phyloP scores from a whole-genome alignment of 2,113 vertebrate species.

The Amblyornis subalaris region DNA sequence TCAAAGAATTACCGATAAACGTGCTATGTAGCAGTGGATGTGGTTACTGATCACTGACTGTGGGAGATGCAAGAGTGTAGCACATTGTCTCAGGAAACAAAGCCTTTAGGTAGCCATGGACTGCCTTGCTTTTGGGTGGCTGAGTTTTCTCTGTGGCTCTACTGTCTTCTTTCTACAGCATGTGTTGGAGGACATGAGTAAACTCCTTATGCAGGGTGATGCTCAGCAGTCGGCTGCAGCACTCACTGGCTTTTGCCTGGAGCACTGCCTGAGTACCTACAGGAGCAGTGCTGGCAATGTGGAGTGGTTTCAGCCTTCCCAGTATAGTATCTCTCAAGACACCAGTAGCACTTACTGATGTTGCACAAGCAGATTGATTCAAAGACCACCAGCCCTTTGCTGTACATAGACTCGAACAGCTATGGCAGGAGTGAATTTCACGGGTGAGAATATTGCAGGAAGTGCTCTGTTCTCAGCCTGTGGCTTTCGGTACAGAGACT shows the following conservation, averaged over 20 bases:
- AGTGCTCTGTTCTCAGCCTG: background rate
- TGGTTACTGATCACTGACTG: background rate
- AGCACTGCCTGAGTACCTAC: background rate
- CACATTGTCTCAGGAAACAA: background rate
- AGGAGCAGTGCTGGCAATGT: background rate
- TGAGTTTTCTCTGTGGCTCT: background rate
- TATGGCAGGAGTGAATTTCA: rapidly evolving
- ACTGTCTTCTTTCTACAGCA: background rate
- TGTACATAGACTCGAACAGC: background rate
- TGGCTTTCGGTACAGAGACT: background rate
- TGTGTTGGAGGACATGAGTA: background rate
- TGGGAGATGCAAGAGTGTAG: background rate
- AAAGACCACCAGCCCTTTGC: background rate
- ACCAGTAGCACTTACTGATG: background rate
- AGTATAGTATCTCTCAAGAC: background rate
- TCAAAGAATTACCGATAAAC: background rate
- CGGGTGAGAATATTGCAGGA: background rate
- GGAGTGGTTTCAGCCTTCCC: rapidly evolving
- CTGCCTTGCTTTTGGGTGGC: background rate
- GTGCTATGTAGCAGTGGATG: rapidly evolving
- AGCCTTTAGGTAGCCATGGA: background rate
- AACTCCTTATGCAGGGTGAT: background rate
- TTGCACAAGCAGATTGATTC: background rate
- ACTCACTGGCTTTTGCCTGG: background rate
- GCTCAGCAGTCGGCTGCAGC: background rate